Base-by-base conservation (phyloP, 2,797 vertebrate genomes). In the Acanthopagrus latus region DNA sequence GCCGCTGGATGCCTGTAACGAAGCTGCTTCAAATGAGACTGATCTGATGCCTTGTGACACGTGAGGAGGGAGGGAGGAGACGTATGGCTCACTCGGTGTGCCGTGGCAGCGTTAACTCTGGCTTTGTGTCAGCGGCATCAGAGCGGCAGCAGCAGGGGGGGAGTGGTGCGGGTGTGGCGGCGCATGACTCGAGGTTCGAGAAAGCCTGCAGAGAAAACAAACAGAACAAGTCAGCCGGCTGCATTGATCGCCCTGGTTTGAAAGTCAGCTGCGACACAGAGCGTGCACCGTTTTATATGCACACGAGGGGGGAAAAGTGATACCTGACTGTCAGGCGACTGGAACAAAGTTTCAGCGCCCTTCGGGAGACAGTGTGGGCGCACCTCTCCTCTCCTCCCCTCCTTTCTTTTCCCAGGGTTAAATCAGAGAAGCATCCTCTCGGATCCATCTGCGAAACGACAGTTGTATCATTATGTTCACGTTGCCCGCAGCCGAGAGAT, bases 41-140 rank as follows among this genome's bases (percentile, higher is more conserved):
- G 76, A 88, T 81, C 74, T 85, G 52, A 86, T 81, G 76, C 82
- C 62, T 51, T 46, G 47, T 82, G 90, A 87, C 81, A 56, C 33
- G 64, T 16, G 52, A 2, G 46, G 52, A 1, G 16, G 23, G 47
- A 17, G n/a, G 18, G 18, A 8, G 21, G 48, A 60, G 71, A 83
- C 47, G 27, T 46, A 18, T 8, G 70, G 56, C 48, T 78, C 78
- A 63, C 68, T 86, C 65, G 38, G 12, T 27, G 71, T 20, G 14
- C 71, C 16, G 68, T 54, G 74, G 63, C 66, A 64, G 74, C 55
- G 68, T 63, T 66, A 76, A 73, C 75, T 59, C 29, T 60, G 68
- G 56, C 64, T 87, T 60, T 71, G 71, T 71, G 85, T 82, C 75
- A 50, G 5, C 51, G 74, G 60, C 66, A 21, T 83, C 67, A 16